These are phyloP conservation scores for Orchesellides sinensis DNA, from an alignment of 2,888 invertebrate species.

Conservation along the genomic window DNA sequence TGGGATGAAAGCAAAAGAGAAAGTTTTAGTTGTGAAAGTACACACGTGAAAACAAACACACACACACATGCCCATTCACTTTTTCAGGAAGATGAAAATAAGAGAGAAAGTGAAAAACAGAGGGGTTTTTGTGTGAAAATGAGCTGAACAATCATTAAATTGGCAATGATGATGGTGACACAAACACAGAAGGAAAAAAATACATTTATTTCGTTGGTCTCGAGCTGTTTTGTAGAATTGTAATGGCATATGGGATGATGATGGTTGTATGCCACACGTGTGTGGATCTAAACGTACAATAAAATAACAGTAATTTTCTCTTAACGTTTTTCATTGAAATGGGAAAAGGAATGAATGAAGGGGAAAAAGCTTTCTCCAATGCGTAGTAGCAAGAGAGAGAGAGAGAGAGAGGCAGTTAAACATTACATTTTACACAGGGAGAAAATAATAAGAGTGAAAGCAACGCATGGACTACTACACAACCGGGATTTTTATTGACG, in stretches of 20 bases:
- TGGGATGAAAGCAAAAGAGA: not conserved
- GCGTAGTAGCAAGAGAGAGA: no score
- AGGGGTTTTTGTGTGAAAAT: not conserved
- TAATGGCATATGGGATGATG: no score
- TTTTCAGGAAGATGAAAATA: no score
- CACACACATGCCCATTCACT: no score
- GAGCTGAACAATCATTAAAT: constrained; percentile 32
- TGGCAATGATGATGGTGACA: constrained; percentile 35
- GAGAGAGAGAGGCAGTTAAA: not conserved
- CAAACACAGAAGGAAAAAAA: no score
- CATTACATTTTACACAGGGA: no score
- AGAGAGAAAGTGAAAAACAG: no score
- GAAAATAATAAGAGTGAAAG: no score
- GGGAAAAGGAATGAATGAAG: constrained; percentile 32
- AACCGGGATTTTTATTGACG: constrained; percentile 64
- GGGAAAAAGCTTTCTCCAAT: not conserved
- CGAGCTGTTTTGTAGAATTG: no score
- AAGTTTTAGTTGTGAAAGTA: no score
- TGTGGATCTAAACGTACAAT: constrained; percentile 16
- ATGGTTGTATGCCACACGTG: constrained; percentile 8
- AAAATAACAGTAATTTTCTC: constrained; percentile 56
- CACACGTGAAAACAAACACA: no score
- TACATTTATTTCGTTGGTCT: no score
- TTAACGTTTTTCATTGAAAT: constrained; percentile 22
- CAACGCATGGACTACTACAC: not conserved